These are phyloP conservation scores for Parapsyche elsis DNA, from an alignment of 1,140 invertebrate species.

Conservation along the genomic window DNA sequence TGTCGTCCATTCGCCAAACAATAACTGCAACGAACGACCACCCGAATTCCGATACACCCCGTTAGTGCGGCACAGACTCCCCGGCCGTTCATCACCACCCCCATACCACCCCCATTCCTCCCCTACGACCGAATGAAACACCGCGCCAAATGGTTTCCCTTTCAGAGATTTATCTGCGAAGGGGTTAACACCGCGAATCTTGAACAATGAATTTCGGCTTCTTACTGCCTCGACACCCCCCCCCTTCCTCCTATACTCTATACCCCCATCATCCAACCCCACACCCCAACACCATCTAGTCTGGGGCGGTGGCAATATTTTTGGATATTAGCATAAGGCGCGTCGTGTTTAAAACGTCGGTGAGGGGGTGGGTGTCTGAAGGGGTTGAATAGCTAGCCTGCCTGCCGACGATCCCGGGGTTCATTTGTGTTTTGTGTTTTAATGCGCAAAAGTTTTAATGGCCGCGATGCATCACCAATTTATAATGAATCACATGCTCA, in stretches of 20 bases:
- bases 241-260: neutral
- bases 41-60: slow-evolving; percentile 39
- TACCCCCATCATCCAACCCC: neutral
- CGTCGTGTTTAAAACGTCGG: slow-evolving; percentile 43
- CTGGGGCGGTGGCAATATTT: slow-evolving; percentile 48
- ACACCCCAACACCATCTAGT: neutral
- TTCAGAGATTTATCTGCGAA: slow-evolving; percentile 52
- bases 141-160: slow-evolving; percentile 54
- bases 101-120: neutral
- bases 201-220: slow-evolving; percentile 52
- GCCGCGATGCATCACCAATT: slow-evolving; percentile 46
- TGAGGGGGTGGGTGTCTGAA: neutral
- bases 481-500: slow-evolving; percentile 43
- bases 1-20: slow-evolving; percentile 3
- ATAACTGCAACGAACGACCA: slow-evolving; percentile 31
- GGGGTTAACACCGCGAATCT: slow-evolving; percentile 54
- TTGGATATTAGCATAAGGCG: slow-evolving; percentile 53
- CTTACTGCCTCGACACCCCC: slow-evolving; percentile 20
- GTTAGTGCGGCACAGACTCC: neutral
- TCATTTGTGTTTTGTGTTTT: slow-evolving; percentile 48
- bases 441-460: slow-evolving; percentile 48
- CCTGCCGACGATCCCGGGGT: slow-evolving; percentile 33
- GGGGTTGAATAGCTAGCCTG: neutral
- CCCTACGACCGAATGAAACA: slow-evolving; percentile 34
- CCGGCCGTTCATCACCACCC: slow-evolving; percentile 41